phyloP scores from a whole-genome alignment of 2,888 invertebrate species.

The Tiphia femorata region DNA sequence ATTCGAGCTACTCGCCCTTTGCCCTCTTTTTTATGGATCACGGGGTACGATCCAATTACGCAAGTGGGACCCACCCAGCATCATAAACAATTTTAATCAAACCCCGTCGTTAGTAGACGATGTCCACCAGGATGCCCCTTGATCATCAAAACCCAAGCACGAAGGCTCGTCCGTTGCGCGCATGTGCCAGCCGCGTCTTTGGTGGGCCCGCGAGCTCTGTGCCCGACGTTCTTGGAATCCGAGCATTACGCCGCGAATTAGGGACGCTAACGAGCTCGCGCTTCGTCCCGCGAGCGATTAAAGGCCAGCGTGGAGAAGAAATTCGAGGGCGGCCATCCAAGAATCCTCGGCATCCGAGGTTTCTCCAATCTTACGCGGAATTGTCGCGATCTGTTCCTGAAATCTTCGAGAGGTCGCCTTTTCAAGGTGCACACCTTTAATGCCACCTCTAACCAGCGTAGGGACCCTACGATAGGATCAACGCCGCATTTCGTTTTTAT shows the following conservation, averaged over 20 bases:
- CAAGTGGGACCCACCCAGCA: too few species aligned
- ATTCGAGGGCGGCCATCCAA: background rate
- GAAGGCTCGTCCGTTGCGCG: background rate
- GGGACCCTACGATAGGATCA: too few species aligned
- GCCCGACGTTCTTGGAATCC: slow-evolving; percentile 27
- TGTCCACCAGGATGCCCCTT: too few species aligned
- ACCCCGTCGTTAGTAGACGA: too few species aligned
- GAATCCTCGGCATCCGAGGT: slow-evolving; percentile 13
- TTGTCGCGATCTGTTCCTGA: slow-evolving; percentile 2
- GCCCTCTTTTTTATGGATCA: too few species aligned
- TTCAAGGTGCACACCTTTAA: too few species aligned
- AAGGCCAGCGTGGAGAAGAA: slow-evolving; percentile 7
- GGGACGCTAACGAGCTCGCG: slow-evolving; percentile 21
- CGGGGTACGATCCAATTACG: too few species aligned
- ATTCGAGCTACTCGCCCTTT: too few species aligned
- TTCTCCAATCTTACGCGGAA: slow-evolving; percentile 10
- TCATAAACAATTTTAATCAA: too few species aligned
- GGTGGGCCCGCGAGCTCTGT: slow-evolving; percentile 6
- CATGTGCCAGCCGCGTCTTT: background rate
- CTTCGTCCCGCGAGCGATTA: slow-evolving; percentile 26
- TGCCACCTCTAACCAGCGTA: too few species aligned
- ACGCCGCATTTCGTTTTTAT: too few species aligned
- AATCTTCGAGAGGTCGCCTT: too few species aligned
- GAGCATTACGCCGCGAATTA: slow-evolving; percentile 11
- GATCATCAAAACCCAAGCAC: background rate